Conservation (phyloP, 2,797 vertebrate species). For the Oryzias sinensis region DNA sequence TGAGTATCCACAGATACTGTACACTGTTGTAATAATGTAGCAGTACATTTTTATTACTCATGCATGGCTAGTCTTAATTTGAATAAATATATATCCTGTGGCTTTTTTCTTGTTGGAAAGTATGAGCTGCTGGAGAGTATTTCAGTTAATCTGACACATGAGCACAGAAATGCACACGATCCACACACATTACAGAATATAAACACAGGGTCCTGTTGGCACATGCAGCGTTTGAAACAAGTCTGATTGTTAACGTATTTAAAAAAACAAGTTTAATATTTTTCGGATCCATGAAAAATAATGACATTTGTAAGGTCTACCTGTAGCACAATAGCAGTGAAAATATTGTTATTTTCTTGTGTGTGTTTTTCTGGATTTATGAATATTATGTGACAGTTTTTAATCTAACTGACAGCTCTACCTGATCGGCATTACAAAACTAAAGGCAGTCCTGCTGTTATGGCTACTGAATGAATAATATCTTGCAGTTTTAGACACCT, state of each 20-base stretch:
- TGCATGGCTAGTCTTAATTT: not conserved
- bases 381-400: constrained; percentile 32
- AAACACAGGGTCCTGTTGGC: constrained; percentile 4
- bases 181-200: constrained; percentile 13
- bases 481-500: constrained; percentile 4
- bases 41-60: constrained; percentile 1
- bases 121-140: not conserved
- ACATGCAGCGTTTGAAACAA: constrained; percentile 5
- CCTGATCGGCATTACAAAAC: constrained; percentile 44
- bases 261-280: constrained; percentile 28
- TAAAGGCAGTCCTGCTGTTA: constrained; percentile 11
- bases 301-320: constrained; percentile 10
- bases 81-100: not conserved
- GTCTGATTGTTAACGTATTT: constrained; percentile 2
- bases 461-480: constrained; percentile 20
- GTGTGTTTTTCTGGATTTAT: constrained; percentile 21
- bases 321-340: constrained; percentile 12
- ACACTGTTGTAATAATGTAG: constrained; percentile 3
- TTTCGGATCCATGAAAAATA: constrained; percentile 18
- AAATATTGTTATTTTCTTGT: not conserved
- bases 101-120: constrained; percentile 1
- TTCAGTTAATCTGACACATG: constrained; percentile 19
- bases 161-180: constrained; percentile 6
- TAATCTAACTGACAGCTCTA: constrained; percentile 28
- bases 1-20: constrained; percentile 9